These are phyloP conservation scores for Meriones unguiculatus DNA, from an alignment of 2,113 vertebrate genomes.

Conservation along the genomic window DNA sequence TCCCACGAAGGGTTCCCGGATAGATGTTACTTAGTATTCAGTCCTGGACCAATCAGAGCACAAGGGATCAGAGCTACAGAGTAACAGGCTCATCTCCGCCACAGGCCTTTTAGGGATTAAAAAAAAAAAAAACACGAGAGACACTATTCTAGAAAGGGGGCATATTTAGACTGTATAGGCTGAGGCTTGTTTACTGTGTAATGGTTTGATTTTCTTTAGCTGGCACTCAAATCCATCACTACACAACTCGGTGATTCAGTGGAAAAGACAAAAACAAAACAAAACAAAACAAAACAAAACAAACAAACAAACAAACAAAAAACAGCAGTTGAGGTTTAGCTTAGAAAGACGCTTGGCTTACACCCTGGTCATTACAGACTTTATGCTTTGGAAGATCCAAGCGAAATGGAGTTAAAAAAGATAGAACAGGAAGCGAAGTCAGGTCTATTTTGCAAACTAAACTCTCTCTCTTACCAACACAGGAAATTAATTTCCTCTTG, in stretches of 20 bases:
- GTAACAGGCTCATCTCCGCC: not conserved
- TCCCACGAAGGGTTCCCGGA: not conserved
- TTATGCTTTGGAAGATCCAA: not conserved
- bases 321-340: not conserved
- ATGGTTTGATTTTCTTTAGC: not conserved
- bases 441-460: conserved; percentile 54
- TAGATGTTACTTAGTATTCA: conserved; percentile 43
- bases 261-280: not conserved
- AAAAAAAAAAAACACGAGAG: not conserved
- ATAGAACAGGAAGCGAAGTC: conserved; percentile 48
- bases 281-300: too few relatives aligned
- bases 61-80: conserved; percentile 12
- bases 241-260: not conserved
- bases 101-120: not conserved
- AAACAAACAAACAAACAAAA: not conserved
- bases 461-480: conserved; percentile 16
- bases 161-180: not conserved
- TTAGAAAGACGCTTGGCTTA: conserved; percentile 3
- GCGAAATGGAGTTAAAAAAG: conserved; percentile 43
- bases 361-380: not conserved
- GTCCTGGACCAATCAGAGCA: not conserved
- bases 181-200: not conserved
- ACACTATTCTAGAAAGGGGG: not conserved
- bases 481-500: conserved; percentile 76
- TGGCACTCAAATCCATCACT: not conserved